Evolutionary conservation across 2,113 vertebrate species (phyloP).

Genomic region (Pitta sordida): DNA sequence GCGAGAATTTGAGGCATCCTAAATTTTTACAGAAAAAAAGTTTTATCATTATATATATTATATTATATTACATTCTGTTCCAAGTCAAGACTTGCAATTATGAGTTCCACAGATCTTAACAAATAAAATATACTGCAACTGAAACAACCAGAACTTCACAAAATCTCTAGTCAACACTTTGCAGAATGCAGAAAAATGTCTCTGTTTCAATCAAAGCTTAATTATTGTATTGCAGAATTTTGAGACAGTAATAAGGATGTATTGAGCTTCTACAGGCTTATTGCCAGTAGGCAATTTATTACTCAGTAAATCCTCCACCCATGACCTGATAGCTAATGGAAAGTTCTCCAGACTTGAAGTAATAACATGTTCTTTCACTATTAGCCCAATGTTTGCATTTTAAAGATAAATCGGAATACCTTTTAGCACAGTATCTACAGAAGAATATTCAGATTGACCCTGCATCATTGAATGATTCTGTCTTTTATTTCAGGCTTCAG

Average conservation of each 20-base stretch:
- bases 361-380: neutral
- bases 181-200: neutral
- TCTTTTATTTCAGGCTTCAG: neutral
- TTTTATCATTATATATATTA: neutral
- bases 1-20: neutral
- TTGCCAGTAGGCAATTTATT: neutral
- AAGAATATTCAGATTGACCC: neutral
- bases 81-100: neutral
- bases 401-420: slow-evolving; percentile 29
- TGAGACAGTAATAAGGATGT: neutral
- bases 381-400: slow-evolving; percentile 1
- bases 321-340: neutral
- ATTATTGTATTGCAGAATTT: neutral
- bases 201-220: neutral
- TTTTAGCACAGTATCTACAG: neutral
- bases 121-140: neutral
- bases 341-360: neutral
- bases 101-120: neutral
- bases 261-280: slow-evolving; percentile 14
- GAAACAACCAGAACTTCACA: neutral
- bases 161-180: neutral
- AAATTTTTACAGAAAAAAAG: neutral
- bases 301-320: neutral
- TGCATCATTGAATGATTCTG: neutral
- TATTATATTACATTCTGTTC: neutral